Base-by-base conservation (phyloP, 2,797 vertebrate genomes). In the Babyrousa celebensis region DNA sequence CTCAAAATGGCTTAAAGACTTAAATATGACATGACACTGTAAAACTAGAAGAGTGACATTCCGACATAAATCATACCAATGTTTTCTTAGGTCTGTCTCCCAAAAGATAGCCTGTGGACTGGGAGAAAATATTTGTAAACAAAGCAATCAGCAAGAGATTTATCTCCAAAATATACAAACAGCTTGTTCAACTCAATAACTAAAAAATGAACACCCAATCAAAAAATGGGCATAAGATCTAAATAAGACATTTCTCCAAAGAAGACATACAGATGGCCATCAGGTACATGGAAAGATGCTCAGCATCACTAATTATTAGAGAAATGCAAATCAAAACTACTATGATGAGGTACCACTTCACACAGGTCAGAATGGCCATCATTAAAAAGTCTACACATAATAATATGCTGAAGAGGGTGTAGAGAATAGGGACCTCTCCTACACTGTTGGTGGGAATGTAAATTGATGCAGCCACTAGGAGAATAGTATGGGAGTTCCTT, bases 141-240 rank as follows among this genome's bases (percentile, higher is more conserved):
- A 48, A 48, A 48, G 43, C 9, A 10, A 48, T 6, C 43, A 48
- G 9, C 43, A 48, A 48, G 43, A 6, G 43, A 48, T 48, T 48
- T 48, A 48, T 48, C 43, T 48, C 43, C 43, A 48, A 48, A 48
- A 48, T 48, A 48, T 48, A 7, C 43, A 48, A 48, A 48, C 16
- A n/a, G 54, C 27, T 77, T 43, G 9, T 27, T 18, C 58, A 60
- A 71, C 6, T 91, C 43, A 60, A 78, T 15, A 60, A 18, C 85
- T 68, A 68, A 29, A 27, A 78, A 68, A 67, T 67, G 6, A 67
- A 77, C 62, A 82, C 16, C 16, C 78, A 72, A 9, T 9, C 52
- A 62, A 82, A 91, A 88, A 83, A 92, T 52, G 36, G 36, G 27
- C 54, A 68, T 32, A 92, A 85, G 54, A 70, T 58, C 63, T 78